A percentile compares a stretch with the other conserved stretches of the same genome.
phyloP scores from a whole-genome alignment of 2,888 invertebrate genomes.

The Norana najaformis region DNA sequence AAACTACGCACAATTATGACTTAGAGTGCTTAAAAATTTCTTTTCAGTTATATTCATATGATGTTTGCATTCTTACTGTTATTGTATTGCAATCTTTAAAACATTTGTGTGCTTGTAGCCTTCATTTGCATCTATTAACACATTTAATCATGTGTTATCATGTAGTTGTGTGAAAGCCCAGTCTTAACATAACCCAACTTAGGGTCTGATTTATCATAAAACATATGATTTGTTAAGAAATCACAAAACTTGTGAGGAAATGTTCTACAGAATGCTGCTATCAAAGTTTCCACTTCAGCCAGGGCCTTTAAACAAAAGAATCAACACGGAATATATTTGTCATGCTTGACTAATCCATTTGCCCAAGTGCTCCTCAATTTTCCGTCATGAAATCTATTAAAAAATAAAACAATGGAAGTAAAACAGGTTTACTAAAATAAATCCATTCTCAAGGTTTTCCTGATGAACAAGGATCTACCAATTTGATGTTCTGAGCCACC shows the following conservation, averaged over 20 bases:
- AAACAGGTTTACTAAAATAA: conserved; percentile 5
- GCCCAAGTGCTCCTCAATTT: not conserved
- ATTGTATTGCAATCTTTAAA: too few relatives aligned
- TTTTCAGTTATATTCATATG: too few relatives aligned
- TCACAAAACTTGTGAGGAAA: not conserved
- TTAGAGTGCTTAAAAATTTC: too few relatives aligned
- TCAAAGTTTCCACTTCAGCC: not conserved
- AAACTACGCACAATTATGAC: too few relatives aligned
- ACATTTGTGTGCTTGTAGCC: too few relatives aligned
- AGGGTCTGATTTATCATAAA: not conserved
- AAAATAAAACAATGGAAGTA: not conserved
- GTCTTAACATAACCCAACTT: too few relatives aligned
- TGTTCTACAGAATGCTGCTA: not conserved
- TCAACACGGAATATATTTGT: not conserved
- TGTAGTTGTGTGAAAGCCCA: too few relatives aligned
- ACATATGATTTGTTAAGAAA: not conserved
- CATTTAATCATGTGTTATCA: too few relatives aligned
- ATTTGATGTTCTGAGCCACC: not conserved
- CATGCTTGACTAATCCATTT: conserved; percentile 2
- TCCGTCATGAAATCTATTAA: not conserved
- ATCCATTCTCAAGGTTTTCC: not conserved
- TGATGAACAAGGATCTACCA: not conserved
- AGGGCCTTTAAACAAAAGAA: not conserved
- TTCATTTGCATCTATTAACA: too few relatives aligned
- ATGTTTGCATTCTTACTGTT: too few relatives aligned